Base-by-base conservation (phyloP, 2,113 vertebrate species). In the Rhinolophus sinicus region DNA sequence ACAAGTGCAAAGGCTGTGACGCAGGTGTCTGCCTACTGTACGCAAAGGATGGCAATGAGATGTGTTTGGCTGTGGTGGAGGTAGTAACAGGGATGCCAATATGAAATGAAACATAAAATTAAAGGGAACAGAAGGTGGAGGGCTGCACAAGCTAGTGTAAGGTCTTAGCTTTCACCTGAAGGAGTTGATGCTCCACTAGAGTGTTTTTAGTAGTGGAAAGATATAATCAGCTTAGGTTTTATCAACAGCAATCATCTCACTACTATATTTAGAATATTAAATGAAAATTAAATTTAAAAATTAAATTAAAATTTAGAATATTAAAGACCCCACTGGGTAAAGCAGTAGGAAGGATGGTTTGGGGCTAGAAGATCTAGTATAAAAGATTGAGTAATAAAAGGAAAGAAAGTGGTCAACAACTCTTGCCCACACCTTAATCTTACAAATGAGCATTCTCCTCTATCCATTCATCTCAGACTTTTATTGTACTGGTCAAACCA, bases 21-120 rank as follows among this genome's bases (percentile, higher is more conserved):
- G 28, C 8, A 50, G 22, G 9, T 15, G 6, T 65, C 50, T 90
- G 40, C 33, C 40, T 65, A 6, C 10, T 0, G 0, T 52, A 47
- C 26, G 13, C 13, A 47, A 60, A 58, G 78, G 67, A 19, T 38
- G 19, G 12, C 47, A 22, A 28, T 2, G 35, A 82, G 22, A 35
- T 24, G 18, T 47, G 14, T 13, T 15, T 11, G 16, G 4, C 65
- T 80, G 16, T 5, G 26, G 2, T 11, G 6, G 40, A 47, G 13
- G 40, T 21, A 30, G 22, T 16, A 19, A 56, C 5, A 35, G 30
- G 30, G 47, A 54, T 9, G 35, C 22, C 10, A 21, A 30, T 15
- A 30, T 7, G 4, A n/a, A 94, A 72, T 28, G 8, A 88, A 70
- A 67, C n/a, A 60, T 47, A 65, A n/a, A 54, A 14, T 50, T 38